These are phyloP conservation scores for Euura saliciscinereae DNA, from an alignment of 1,140 invertebrate species.

Conservation along the genomic window DNA sequence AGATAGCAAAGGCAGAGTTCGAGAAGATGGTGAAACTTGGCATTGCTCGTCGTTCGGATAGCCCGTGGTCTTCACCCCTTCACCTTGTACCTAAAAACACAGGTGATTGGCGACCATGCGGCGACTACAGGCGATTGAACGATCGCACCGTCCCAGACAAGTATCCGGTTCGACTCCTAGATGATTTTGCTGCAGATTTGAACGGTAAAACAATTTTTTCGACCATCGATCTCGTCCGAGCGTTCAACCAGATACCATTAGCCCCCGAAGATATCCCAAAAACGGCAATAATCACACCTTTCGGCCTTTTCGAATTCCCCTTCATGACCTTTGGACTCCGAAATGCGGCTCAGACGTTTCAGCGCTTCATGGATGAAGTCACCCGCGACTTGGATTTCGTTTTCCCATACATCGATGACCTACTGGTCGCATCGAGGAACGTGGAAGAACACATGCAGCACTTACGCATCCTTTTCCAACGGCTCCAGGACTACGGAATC, in stretches of 20 bases:
- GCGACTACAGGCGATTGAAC: slow-evolving; percentile 42
- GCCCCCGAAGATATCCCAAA: slow-evolving; percentile 25
- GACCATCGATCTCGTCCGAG: slow-evolving; percentile 50
- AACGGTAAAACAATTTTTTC: slow-evolving; percentile 47
- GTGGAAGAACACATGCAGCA: slow-evolving; percentile 24
- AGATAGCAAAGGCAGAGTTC: slow-evolving; percentile 38
- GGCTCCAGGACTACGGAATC: slow-evolving; percentile 35
- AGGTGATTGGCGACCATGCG: slow-evolving; percentile 47
- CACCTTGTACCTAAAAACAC: slow-evolving; percentile 46
- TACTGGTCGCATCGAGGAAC: slow-evolving; percentile 33
- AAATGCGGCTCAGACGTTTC: slow-evolving; percentile 22
- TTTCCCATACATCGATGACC: slow-evolving; percentile 38
- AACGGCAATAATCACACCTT: slow-evolving; percentile 5
- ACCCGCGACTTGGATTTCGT: slow-evolving; percentile 3
- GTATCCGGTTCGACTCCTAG: slow-evolving; percentile 39
- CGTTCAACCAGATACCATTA: slow-evolving; percentile 49
- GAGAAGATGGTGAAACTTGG: slow-evolving; percentile 31
- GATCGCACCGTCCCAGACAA: slow-evolving; percentile 33
- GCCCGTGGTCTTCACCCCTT: slow-evolving; percentile 48
- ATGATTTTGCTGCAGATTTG: slow-evolving; percentile 38
- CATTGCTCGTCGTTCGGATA: slow-evolving; percentile 30
- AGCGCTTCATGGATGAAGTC: too few species aligned
- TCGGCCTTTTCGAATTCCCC: too few species aligned
- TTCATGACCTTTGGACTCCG: slow-evolving; percentile 26
- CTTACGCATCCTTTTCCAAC: slow-evolving; percentile 25